These are phyloP conservation scores for Heliconius hermathena DNA, from an alignment of 1,140 invertebrate genomes.

Conservation along the genomic window DNA sequence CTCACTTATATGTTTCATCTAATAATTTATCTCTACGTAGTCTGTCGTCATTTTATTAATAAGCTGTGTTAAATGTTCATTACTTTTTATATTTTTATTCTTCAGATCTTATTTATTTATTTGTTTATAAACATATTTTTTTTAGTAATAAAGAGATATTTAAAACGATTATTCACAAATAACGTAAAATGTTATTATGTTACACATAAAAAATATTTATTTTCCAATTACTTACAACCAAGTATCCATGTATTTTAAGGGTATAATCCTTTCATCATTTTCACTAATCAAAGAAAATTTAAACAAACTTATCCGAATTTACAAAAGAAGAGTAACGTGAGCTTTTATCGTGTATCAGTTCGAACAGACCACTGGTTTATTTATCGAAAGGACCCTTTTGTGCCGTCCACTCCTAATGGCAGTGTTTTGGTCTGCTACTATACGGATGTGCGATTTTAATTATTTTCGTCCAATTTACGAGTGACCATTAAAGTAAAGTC, in stretches of 20 bases:
- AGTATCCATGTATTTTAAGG: not conserved
- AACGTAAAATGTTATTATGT: too few species aligned
- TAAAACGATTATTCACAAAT: too few species aligned
- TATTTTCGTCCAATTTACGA: constrained; percentile 81
- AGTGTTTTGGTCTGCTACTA: constrained; percentile 72
- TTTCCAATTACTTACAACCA: not conserved
- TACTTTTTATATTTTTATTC: too few species aligned
- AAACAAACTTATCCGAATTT: not conserved
- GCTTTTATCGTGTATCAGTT: constrained; percentile 14
- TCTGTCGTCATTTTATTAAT: too few species aligned
- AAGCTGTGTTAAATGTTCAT: too few species aligned
- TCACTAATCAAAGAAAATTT: not conserved
- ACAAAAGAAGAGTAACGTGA: constrained; percentile 8
- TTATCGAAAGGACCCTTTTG: constrained; percentile 76
- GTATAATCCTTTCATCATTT: constrained; percentile 5
- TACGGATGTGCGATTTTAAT: constrained; percentile 77
- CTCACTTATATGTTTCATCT: too few species aligned
- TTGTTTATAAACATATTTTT: not conserved
- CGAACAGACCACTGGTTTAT: constrained; percentile 55
- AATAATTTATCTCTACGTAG: too few species aligned
- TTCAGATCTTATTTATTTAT: too few species aligned
- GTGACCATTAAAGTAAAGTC: constrained; percentile 75
- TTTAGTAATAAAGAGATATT: too few species aligned
- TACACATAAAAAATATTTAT: not conserved
- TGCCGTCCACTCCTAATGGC: constrained; percentile 66